Base-by-base conservation (phyloP, 2,888 invertebrate genomes). In the Limenitis camilla region DNA sequence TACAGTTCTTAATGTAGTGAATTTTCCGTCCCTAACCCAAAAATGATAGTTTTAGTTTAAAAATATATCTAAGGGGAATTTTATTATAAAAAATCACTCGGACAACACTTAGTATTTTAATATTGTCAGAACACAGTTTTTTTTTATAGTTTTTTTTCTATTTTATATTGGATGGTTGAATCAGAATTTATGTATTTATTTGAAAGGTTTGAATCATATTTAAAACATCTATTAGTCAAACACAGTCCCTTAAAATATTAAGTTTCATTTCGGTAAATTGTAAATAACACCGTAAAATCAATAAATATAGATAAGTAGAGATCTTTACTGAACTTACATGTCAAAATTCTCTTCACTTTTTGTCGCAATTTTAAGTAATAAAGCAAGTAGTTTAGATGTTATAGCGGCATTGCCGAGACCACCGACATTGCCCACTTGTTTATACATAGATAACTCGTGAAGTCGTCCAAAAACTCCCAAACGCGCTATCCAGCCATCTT, bases 401-500 rank as follows among this genome's bases (percentile, higher is more conserved):
- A 80, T 68, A 0, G 86, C 83, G 0, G 74, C 71, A 51, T 76
- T 75, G 6, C 80, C 73, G 2, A 84, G 66, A 2, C 64, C 69
- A 8, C 72, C 72, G 2, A 66, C 55, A 30, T 69, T 73, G 8
- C 73, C 74, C 0, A 69, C 64, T 54, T 72, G 78, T 54, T 80
- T 79, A 61, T 76, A 83, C 62, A 74, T 72, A 0, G 83, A 75
- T 46, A 87, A 60, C 55, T 85, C 84, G 52, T 76, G 74, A 19
- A 66, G 67, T 1, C 81, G 74, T 0, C 82, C 81, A 59, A 85
- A 86, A 11, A 84, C 81, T 3, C 86, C 87, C 4, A 87, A 65
- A 0, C 86, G 76, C 0, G 83, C 85, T 11, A 79, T 75, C 86
- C 86, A 86, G 0, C 85, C 86, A 42, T 87, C 85, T 0, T 78